Evolutionary conservation across 2,113 vertebrate genomes (phyloP), one percentile per base, ranked within the genome.

Genomic region (Trematomus loennbergii): DNA sequence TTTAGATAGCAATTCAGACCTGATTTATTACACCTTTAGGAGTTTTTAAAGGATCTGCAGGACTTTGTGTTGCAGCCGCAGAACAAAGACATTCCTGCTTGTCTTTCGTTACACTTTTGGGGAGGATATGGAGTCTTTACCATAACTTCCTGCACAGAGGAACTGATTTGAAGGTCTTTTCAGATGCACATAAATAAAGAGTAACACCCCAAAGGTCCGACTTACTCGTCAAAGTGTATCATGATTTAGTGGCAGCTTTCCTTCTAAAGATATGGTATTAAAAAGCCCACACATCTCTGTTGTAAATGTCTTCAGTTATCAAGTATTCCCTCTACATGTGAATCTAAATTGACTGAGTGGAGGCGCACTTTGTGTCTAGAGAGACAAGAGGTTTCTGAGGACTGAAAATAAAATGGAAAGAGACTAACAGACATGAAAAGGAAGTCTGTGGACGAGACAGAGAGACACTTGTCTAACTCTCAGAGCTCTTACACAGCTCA

Each of bases 101-200:
- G 25, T 25, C 2, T 25, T 25, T 25, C 25, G 25, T 25, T 25
- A 25, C 25, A 25, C 25, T 25, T 25, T 2, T 2, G 40, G 83
- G 79, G 75, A 91, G 84, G 85, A 93, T 82, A 79, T 29, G 60
- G 49, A 36, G 79, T 33, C 62, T 84, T 84, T 79, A 81, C 70
- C 53, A 49, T 89, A 75, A 25, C 81, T 75, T 88, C 87, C 81
- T 79, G 40, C 61, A n/a, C 55, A 65, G 68, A 75, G 75, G 74
- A 88, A 63, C 20, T 74, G 54, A 60, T 86, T 88, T 87, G 76
- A 82, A 72, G 25, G 2, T 2, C 25, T n/a, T n/a, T n/a, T n/a
- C n/a, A n/a, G 2, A 36, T 36, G 36, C 36, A 5, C 36, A 7
- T 36, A 36, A 7, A 7, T 36, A 6, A 36, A 7, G 7, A 36